Evolutionary conservation across 2,797 vertebrate species (phyloP).

Genomic region (Etheostoma nigrum): DNA sequence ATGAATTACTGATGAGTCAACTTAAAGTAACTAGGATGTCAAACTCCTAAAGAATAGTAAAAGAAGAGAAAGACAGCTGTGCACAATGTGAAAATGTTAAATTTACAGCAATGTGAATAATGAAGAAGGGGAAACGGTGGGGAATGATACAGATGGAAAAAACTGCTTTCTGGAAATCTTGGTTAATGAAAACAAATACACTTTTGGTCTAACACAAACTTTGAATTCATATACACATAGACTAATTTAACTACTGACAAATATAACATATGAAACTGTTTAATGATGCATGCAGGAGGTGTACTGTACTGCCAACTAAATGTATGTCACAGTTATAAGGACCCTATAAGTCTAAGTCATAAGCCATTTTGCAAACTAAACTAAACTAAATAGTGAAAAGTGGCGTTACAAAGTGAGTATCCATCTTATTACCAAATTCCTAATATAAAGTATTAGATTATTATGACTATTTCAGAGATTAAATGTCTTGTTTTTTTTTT

Average conservation of each 20-base stretch:
- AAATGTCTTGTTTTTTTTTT: background rate
- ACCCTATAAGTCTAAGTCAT: background rate
- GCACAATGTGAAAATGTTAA: background rate
- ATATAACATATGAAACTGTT: background rate
- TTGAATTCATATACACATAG: background rate
- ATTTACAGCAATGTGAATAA: background rate
- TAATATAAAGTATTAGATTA: background rate
- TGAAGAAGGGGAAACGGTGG: background rate
- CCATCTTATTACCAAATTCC: background rate
- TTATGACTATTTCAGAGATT: constrained; percentile 3
- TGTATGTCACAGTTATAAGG: constrained; percentile 20
- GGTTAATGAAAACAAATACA: background rate
- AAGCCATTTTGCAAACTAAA: too few relatives aligned
- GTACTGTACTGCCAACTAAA: background rate
- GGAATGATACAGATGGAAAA: background rate
- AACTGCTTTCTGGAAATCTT: too few relatives aligned
- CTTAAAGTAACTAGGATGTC: background rate
- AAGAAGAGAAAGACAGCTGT: background rate
- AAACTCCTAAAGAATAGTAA: background rate
- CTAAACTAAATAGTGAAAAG: background rate
- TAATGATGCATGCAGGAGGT: constrained; percentile 3
- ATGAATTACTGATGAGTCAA: background rate
- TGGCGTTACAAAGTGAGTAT: background rate
- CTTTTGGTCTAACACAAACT: background rate
- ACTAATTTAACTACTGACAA: background rate